Percentiles rank a stretch among this genome's conserved stretches.
phyloP scores from a whole-genome alignment of 2,888 invertebrate species.

The Ferdinandea cuprea region DNA sequence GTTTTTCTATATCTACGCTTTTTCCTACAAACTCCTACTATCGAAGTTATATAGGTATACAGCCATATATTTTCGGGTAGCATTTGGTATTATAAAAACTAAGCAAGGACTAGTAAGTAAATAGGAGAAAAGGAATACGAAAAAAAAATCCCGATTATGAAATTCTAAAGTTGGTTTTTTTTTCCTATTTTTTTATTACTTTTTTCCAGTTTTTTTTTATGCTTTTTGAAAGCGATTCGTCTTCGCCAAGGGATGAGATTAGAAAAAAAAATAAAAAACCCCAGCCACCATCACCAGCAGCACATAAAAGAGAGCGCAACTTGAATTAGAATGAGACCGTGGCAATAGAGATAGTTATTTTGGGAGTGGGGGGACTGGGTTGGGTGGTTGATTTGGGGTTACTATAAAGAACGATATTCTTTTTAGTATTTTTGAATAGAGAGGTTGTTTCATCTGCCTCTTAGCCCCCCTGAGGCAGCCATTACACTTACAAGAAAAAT shows the following conservation, averaged over 20 bases:
- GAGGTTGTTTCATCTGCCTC: conserved; percentile 31
- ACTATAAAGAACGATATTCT: conserved; percentile 65
- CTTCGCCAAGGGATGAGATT: conserved; percentile 59
- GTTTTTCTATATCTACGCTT: conserved; percentile 61
- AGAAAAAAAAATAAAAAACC: no score
- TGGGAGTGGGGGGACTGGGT: conserved; percentile 21
- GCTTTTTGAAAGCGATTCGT: conserved; percentile 36
- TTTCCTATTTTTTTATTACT: conserved; percentile 70
- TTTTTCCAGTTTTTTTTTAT: conserved; percentile 58
- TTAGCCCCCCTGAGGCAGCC: conserved; percentile 38
- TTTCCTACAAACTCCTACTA: conserved; percentile 16
- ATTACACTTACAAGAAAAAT: conserved; percentile 68
- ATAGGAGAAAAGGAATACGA: background rate
- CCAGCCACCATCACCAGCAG: conserved; percentile 5
- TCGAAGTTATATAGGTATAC: background rate
- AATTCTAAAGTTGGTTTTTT: conserved; percentile 70
- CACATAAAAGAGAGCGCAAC: conserved; percentile 22
- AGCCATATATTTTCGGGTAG: conserved; percentile 50
- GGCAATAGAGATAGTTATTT: conserved; percentile 61
- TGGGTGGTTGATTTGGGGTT: conserved; percentile 48
- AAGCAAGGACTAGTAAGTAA: conserved; percentile 48
- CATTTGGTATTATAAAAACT: conserved; percentile 63
- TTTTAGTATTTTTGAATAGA: conserved; percentile 72
- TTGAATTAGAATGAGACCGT: conserved; percentile 50
- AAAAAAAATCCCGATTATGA: conserved; percentile 62